These are phyloP conservation scores for Sturnus vulgaris DNA, from an alignment of 2,113 vertebrate species.

Conservation along the genomic window DNA sequence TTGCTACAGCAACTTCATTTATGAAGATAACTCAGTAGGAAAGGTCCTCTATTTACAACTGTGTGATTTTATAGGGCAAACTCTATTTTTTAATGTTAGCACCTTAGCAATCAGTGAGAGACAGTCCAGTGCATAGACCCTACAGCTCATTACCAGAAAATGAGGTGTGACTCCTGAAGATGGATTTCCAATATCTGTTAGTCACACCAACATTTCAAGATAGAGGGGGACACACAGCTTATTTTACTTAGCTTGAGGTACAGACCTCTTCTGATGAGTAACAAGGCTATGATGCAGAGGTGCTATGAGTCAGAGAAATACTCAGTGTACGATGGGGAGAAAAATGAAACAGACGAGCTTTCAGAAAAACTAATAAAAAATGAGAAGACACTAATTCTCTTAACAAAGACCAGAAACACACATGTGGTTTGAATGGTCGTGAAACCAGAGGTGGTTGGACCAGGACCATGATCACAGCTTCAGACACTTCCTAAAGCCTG, in stretches of 20 bases:
- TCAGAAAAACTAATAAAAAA: not conserved
- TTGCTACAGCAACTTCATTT: slow-evolving; percentile 20
- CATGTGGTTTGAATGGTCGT: not conserved
- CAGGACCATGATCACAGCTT: not conserved
- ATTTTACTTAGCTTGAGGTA: not conserved
- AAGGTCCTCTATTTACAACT: slow-evolving; percentile 7
- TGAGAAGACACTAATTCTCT: accelerated
- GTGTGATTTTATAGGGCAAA: not conserved
- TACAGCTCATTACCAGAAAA: slow-evolving; percentile 55
- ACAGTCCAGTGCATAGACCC: not conserved
- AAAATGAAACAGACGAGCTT: not conserved
- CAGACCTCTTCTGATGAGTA: not conserved
- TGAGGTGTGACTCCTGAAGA: slow-evolving; percentile 42
- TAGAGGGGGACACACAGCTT: not conserved
- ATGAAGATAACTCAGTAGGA: slow-evolving; percentile 43
- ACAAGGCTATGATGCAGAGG: not conserved
- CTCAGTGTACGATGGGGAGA: not conserved
- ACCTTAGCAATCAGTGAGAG: slow-evolving; percentile 44
- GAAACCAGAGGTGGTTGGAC: not conserved
- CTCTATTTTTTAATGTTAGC: not conserved
- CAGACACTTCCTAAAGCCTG: not conserved
- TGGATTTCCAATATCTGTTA: slow-evolving; percentile 1
- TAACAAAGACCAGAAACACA: not conserved
- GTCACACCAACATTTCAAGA: slow-evolving; percentile 16
- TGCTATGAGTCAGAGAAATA: not conserved